Conservation (phyloP, 2,888 invertebrate species). For the Cancer borealis region DNA sequence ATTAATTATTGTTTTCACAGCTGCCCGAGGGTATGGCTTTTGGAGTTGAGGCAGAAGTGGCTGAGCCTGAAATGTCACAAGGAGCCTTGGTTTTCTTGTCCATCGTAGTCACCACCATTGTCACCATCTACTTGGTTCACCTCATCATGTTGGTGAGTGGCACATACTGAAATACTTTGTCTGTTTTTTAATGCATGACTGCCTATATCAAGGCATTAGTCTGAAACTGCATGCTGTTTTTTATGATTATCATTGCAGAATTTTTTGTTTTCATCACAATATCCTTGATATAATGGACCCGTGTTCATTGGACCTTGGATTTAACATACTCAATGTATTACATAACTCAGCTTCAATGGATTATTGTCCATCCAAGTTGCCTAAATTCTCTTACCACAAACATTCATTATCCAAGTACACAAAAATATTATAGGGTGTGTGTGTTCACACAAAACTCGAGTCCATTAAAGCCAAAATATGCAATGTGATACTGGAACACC, state of each 20-base stretch:
- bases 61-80: slow-evolving; percentile 63
- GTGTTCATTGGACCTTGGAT: not conserved
- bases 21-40: slow-evolving; percentile 69
- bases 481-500: not conserved
- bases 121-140: slow-evolving; percentile 65
- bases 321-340: not conserved
- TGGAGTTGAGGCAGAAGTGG: slow-evolving; percentile 71
- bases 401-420: not conserved
- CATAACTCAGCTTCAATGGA: not conserved
- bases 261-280: not conserved
- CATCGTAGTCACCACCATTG: slow-evolving; percentile 59
- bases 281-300: not conserved
- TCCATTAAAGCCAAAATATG: not conserved
- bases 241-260: not conserved
- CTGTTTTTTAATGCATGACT: not conserved
- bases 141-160: slow-evolving; percentile 65
- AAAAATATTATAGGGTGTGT: not conserved
- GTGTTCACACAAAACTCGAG: not conserved
- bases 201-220: not conserved
- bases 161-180: not conserved
- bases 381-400: slow-evolving; percentile 1
- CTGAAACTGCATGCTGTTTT: not conserved
- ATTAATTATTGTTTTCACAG: slow-evolving; percentile 51
- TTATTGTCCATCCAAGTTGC: not conserved
- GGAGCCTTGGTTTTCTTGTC: slow-evolving; percentile 65